Evolutionary conservation across 2,888 invertebrate species (phyloP).

Genomic region (Helicoverpa assulta): DNA sequence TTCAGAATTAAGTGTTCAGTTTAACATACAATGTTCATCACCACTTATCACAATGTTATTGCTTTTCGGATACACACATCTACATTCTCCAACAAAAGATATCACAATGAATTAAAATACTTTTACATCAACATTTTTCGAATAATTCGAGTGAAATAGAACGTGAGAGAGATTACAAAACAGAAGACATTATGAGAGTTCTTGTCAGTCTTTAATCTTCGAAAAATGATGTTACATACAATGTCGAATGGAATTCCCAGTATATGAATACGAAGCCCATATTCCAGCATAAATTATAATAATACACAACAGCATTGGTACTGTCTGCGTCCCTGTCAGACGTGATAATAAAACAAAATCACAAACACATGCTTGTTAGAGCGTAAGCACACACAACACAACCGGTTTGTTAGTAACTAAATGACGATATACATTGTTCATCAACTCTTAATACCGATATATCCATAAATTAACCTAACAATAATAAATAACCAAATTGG

Average conservation of each 20-base stretch:
- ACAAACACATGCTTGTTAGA: conserved; percentile 90
- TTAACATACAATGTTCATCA: conserved; percentile 77
- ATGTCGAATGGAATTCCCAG: conserved; percentile 73
- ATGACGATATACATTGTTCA: conserved; percentile 85
- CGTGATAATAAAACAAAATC: conserved; percentile 73
- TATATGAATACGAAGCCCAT: conserved; percentile 73
- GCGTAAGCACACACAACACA: conserved; percentile 89
- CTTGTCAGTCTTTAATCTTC: conserved; percentile 82
- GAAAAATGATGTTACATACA: conserved; percentile 71
- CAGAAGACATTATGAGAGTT: conserved; percentile 73
- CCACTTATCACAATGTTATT: conserved; percentile 88
- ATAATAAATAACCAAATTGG: conserved; percentile 87
- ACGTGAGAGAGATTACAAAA: conserved; percentile 67
- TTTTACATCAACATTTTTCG: conserved; percentile 73
- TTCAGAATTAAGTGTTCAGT: conserved; percentile 70
- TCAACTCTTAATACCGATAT: conserved; percentile 82
- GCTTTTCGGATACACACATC: conserved; percentile 87
- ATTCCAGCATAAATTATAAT: conserved; percentile 90
- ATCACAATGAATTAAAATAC: conserved; percentile 87
- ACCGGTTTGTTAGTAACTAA: conserved; percentile 89
- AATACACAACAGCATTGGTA: conserved; percentile 77
- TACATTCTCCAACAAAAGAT: conserved; percentile 83
- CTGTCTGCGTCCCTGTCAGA: conserved; percentile 64
- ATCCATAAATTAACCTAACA: conserved; percentile 82
- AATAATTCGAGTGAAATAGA: conserved; percentile 72